Evolutionary conservation across 1,140 invertebrate genomes (phyloP).

Genomic region (Papilio aristodemus): DNA sequence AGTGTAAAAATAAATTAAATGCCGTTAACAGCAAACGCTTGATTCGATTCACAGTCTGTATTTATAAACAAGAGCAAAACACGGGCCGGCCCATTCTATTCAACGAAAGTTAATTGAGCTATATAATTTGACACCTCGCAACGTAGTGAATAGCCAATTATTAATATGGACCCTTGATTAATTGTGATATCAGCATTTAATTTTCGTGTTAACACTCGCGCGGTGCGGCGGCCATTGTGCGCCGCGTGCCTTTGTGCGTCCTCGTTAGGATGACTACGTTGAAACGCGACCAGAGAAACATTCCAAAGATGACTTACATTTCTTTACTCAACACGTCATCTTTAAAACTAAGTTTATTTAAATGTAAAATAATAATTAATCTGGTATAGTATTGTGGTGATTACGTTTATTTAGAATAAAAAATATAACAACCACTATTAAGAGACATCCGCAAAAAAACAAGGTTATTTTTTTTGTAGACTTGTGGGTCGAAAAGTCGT

Average conservation of each 20-base stretch:
- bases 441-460: too few species aligned
- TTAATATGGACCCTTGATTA: constrained; percentile 79
- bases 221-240: constrained; percentile 62
- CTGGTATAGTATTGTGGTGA: too few species aligned
- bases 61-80: constrained; percentile 64
- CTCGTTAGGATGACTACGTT: constrained; percentile 19
- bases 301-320: background rate
- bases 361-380: too few species aligned
- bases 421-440: too few species aligned
- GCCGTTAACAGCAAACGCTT: constrained; percentile 20
- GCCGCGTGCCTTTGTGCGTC: constrained; percentile 63
- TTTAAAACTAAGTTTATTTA: too few species aligned
- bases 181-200: constrained; percentile 80
- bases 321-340: too few species aligned
- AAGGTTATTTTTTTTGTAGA: too few species aligned
- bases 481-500: too few species aligned
- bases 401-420: too few species aligned
- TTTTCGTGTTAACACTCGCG: constrained; percentile 78
- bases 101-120: constrained; percentile 75
- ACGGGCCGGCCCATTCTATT: constrained; percentile 72
- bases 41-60: constrained; percentile 28
- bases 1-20: constrained; percentile 13
- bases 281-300: background rate
- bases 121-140: constrained; percentile 79
- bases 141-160: constrained; percentile 78